A percentile compares a stretch with the other conserved stretches of the same genome.
These are phyloP conservation scores for Vesta saturnalis DNA, from an alignment of 2,888 invertebrate genomes.

Conservation along the genomic window DNA sequence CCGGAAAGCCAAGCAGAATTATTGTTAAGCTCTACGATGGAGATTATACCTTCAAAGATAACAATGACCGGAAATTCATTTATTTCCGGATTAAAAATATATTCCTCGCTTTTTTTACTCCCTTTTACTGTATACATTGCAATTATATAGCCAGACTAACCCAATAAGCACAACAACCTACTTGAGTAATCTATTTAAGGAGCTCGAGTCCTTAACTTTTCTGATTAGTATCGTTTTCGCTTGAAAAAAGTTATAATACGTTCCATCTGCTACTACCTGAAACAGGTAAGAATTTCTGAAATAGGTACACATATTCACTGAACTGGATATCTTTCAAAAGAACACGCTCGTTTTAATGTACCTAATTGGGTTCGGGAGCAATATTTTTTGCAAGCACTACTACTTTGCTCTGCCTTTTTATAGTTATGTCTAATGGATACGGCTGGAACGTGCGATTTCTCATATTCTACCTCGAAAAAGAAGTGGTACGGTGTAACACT, in stretches of 20 bases:
- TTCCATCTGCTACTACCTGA: slow-evolving; percentile 30
- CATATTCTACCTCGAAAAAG: not conserved
- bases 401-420: slow-evolving; percentile 5
- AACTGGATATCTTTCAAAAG: slow-evolving; percentile 15
- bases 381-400: not conserved
- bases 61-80: slow-evolving; percentile 53
- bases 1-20: slow-evolving; percentile 38
- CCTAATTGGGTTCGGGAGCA: slow-evolving; percentile 10
- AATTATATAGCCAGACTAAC: slow-evolving; percentile 28
- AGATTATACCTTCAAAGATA: slow-evolving; percentile 49
- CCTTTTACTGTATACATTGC: slow-evolving; percentile 27
- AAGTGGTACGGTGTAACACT: not conserved
- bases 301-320: slow-evolving; percentile 5
- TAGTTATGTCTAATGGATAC: not conserved
- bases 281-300: slow-evolving; percentile 21
- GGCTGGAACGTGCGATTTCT: not conserved
- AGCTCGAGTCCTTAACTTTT: slow-evolving; percentile 33
- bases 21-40: slow-evolving; percentile 38
- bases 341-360: slow-evolving; percentile 7
- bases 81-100: slow-evolving; percentile 53
- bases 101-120: slow-evolving; percentile 29
- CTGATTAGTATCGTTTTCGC: slow-evolving; percentile 32
- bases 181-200: slow-evolving; percentile 32
- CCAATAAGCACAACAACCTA: slow-evolving; percentile 22
- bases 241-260: slow-evolving; percentile 21